phyloP scores from a whole-genome alignment of 1,140 invertebrate species.

The Macrosteles quadrilineatus region DNA sequence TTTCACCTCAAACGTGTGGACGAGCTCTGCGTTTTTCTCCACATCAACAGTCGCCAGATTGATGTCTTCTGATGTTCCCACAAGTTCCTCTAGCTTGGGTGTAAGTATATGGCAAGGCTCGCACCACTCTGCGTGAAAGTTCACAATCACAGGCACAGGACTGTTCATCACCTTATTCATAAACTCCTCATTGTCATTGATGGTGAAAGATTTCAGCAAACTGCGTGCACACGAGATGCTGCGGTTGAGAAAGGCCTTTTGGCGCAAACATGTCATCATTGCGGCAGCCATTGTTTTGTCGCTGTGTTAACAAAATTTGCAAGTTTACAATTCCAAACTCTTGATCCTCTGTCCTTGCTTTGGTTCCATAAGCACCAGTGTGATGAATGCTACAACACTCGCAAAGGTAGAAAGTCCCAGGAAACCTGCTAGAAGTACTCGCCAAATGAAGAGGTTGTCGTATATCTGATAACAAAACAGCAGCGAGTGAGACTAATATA shows the following conservation, averaged over 20 bases:
- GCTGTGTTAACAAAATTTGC: constrained; percentile 28
- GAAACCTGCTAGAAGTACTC: constrained; percentile 53
- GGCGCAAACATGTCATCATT: constrained; percentile 21
- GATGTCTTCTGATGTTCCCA: constrained; percentile 74
- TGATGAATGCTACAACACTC: constrained; percentile 54
- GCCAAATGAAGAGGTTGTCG: constrained; percentile 59
- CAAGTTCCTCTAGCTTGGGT: constrained; percentile 81
- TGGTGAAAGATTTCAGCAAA: constrained; percentile 50
- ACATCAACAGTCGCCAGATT: constrained; percentile 91
- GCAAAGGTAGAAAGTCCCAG: constrained; percentile 52
- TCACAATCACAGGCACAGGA: constrained; percentile 78
- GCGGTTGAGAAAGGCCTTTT: constrained; percentile 29
- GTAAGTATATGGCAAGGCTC: constrained; percentile 94
- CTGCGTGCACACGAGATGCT: constrained; percentile 46
- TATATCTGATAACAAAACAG: constrained; percentile 56
- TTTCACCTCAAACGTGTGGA: constrained; percentile 81
- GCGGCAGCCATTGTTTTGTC: constrained; percentile 25
- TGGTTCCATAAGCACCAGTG: constrained; percentile 54
- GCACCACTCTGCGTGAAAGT: constrained; percentile 92
- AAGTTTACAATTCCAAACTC: constrained; percentile 49
- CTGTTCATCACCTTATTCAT: constrained; percentile 73
- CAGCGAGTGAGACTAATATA: constrained; percentile 4
- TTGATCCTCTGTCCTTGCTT: constrained; percentile 50
- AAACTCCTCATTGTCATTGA: constrained; percentile 60
- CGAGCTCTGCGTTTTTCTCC: constrained; percentile 82